These are phyloP conservation scores for Corydoras sp. DNA, from an alignment of 2,113 vertebrate species.

Conservation along the genomic window DNA sequence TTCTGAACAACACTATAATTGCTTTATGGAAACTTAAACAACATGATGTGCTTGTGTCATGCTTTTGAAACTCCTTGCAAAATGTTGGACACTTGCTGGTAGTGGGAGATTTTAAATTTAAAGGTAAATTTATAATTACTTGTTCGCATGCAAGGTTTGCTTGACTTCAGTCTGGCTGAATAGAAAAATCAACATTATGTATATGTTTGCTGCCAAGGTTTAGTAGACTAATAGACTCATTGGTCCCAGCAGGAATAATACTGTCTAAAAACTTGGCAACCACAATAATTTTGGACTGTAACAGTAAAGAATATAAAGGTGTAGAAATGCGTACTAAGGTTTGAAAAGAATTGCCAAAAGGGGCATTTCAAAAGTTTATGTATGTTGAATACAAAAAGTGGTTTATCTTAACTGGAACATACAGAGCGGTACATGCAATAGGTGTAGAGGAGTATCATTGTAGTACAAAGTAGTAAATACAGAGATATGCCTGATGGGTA, in stretches of 20 bases:
- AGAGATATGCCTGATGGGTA: neutral
- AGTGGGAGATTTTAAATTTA: conserved; percentile 40
- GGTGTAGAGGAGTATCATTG: neutral
- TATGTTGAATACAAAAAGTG: neutral
- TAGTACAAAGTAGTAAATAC: neutral
- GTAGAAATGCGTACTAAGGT: neutral
- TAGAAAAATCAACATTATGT: conserved; percentile 1
- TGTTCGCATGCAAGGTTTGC: conserved; percentile 47
- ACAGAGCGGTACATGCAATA: neutral
- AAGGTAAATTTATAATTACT: conserved; percentile 49
- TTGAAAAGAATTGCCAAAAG: too few species aligned
- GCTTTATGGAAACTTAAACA: conserved; percentile 40
- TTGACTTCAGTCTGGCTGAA: conserved; percentile 13
- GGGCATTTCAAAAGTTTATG: neutral
- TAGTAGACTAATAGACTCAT: neutral
- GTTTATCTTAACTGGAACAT: too few species aligned
- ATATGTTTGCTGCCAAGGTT: conserved; percentile 3
- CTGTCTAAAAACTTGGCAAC: conserved; percentile 9
- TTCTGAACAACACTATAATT: conserved; percentile 34
- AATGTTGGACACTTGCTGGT: conserved; percentile 40
- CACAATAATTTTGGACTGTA: neutral
- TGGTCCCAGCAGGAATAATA: neutral
- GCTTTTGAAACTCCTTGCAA: conserved; percentile 31
- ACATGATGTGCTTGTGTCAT: conserved; percentile 40
- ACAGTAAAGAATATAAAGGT: neutral